Conservation (phyloP, 2,888 invertebrate genomes). For the Drosophila dives region DNA sequence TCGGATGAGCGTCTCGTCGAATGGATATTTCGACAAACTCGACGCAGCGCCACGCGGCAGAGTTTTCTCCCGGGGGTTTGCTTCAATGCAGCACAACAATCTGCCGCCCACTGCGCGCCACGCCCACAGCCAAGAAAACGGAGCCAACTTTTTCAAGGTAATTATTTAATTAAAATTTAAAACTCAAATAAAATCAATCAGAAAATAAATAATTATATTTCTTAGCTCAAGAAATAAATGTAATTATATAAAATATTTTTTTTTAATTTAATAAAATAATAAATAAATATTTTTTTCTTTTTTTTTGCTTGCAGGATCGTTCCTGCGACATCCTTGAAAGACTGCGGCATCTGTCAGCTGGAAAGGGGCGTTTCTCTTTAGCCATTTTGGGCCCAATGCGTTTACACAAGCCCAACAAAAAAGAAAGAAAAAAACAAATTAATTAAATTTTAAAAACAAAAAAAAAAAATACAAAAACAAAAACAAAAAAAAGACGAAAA, state of each 20-base stretch:
- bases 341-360: constrained; percentile 46
- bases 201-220: too few species aligned
- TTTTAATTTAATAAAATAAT: constrained; percentile 4
- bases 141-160: constrained; percentile 71
- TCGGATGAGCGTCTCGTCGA: constrained; percentile 17
- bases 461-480: constrained; percentile 14
- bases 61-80: neutral
- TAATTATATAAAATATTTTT: too few species aligned
- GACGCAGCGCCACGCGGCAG: constrained; percentile 26
- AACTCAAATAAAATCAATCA: neutral
- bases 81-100: neutral
- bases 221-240: too few species aligned
- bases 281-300: neutral
- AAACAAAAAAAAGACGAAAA: constrained; percentile 15
- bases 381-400: constrained; percentile 31
- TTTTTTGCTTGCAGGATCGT: constrained; percentile 39
- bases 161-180: constrained; percentile 19
- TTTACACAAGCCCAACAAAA: constrained; percentile 29
- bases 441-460: constrained; percentile 25
- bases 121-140: constrained; percentile 52
- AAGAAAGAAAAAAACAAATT: constrained; percentile 3
- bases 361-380: constrained; percentile 31
- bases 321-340: constrained; percentile 48
- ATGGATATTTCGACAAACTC: constrained; percentile 15
- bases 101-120: constrained; percentile 42